Conservation (phyloP, 1,140 invertebrate species). For the Linepithema humile region DNA sequence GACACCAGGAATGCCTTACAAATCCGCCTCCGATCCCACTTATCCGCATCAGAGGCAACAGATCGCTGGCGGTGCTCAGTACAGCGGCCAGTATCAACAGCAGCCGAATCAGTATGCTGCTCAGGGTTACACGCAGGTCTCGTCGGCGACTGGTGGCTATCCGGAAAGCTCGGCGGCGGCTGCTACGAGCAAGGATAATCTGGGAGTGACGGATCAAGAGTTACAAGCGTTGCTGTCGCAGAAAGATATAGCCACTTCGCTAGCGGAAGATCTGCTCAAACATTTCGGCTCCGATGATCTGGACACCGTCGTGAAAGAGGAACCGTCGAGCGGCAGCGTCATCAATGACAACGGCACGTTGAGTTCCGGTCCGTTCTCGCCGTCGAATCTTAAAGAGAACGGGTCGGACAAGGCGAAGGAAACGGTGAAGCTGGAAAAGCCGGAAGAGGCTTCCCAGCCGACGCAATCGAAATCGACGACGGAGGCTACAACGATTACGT, state of each 20-base stretch:
- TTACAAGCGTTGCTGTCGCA: slow-evolving; percentile 89
- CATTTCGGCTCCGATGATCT: slow-evolving; percentile 90
- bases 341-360: slow-evolving; percentile 79
- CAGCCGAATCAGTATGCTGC: slow-evolving; percentile 78
- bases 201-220: slow-evolving; percentile 88
- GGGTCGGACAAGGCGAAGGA: slow-evolving; percentile 76
- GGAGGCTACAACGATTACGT: slow-evolving; percentile 56
- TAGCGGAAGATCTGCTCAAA: slow-evolving; percentile 93
- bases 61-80: slow-evolving; percentile 55
- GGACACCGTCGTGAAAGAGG: slow-evolving; percentile 87
- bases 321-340: slow-evolving; percentile 72
- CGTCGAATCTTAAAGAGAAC: slow-evolving; percentile 82
- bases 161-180: slow-evolving; percentile 76
- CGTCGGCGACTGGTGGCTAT: slow-evolving; percentile 81
- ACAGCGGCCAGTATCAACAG: slow-evolving; percentile 69
- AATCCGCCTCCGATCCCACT: slow-evolving; percentile 81
- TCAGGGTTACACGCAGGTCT: slow-evolving; percentile 82
- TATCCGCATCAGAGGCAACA: slow-evolving; percentile 72
- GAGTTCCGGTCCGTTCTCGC: slow-evolving; percentile 86
- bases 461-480: slow-evolving; percentile 66
- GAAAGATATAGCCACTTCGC: slow-evolving; percentile 90
- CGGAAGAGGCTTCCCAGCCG: slow-evolving; percentile 72
- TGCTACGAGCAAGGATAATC: slow-evolving; percentile 75
- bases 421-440: slow-evolving; percentile 75
- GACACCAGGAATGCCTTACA: slow-evolving; percentile 84